Conservation (phyloP, 2,888 invertebrate species). For the Leptinotarsa haldemani region DNA sequence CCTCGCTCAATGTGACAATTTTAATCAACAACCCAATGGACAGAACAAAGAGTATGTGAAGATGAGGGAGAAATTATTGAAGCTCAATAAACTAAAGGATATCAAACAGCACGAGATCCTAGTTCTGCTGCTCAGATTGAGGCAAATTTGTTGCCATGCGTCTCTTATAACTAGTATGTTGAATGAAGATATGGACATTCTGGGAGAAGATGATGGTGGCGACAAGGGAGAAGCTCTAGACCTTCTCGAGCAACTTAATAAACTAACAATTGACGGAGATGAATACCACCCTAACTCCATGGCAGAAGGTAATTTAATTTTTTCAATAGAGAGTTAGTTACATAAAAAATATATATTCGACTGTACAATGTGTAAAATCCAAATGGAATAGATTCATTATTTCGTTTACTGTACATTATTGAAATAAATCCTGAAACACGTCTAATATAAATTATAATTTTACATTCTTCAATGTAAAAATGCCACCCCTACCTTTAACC, state of each 20-base stretch:
- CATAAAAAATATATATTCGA: too few relatives aligned
- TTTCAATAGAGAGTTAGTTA: neutral
- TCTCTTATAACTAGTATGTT: constrained; percentile 76
- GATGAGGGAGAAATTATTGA: constrained; percentile 75
- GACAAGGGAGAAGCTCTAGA: constrained; percentile 67
- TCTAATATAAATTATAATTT: too few relatives aligned
- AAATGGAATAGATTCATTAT: too few relatives aligned
- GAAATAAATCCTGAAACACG: too few relatives aligned
- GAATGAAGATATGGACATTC: constrained; percentile 30
- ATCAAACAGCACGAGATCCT: constrained; percentile 75
- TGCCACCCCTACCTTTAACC: too few relatives aligned
- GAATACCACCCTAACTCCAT: constrained; percentile 27
- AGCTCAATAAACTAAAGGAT: constrained; percentile 68
- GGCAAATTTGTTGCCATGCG: constrained; percentile 93
- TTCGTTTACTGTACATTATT: too few relatives aligned
- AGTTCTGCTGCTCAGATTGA: constrained; percentile 82
- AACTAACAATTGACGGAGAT: constrained; percentile 66
- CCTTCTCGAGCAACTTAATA: constrained; percentile 74
- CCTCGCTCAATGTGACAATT: constrained; percentile 25
- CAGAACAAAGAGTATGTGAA: constrained; percentile 68
- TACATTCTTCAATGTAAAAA: too few relatives aligned
- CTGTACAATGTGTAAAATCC: too few relatives aligned
- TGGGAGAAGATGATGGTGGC: constrained; percentile 30
- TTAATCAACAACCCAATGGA: constrained; percentile 19
- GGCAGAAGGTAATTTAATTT: constrained; percentile 18